A percentile compares a stretch with the other conserved stretches of the same genome.
Conservation (phyloP, 2,113 vertebrate genomes). For the Lampris incognitus region DNA sequence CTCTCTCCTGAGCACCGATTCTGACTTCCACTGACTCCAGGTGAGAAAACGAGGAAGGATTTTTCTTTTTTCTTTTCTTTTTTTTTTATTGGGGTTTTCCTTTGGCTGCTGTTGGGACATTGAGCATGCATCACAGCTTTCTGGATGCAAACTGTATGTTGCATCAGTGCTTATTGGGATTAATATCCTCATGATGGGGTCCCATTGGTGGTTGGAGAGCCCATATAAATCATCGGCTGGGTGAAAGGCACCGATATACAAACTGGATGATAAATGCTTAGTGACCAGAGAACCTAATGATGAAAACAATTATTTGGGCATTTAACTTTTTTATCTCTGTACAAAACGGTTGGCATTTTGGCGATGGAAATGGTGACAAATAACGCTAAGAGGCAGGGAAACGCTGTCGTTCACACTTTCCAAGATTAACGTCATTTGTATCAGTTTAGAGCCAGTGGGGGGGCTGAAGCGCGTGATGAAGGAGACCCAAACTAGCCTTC, state of each 20-base stretch:
- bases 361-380: conserved; percentile 83
- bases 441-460: conserved; percentile 76
- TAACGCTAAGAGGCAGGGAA: conserved; percentile 72
- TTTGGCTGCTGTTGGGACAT: conserved; percentile 47
- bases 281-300: conserved; percentile 58
- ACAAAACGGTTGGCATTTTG: conserved; percentile 70
- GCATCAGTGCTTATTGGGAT: conserved; percentile 80
- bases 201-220: conserved; percentile 61
- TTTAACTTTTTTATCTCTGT: conserved; percentile 76
- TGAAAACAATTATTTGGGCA: conserved; percentile 83
- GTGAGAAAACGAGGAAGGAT: conserved; percentile 7
- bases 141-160: conserved; percentile 70
- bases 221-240: conserved; percentile 78
- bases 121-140: conserved; percentile 68
- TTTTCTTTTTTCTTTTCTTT: conserved; percentile 9
- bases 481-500: conserved; percentile 58
- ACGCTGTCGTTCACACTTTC: conserved; percentile 80
- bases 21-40: conserved; percentile 9
- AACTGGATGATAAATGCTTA: conserved; percentile 74
- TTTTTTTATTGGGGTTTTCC: conserved; percentile 26
- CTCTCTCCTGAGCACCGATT: neutral
- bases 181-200: conserved; percentile 72
- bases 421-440: conserved; percentile 84
- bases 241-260: conserved; percentile 66
- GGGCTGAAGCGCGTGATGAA: conserved; percentile 74